Evolutionary conservation across 1,140 invertebrate genomes (phyloP), one percentile per base, ranked within the genome.

Genomic region (Diorhabda carinulata): DNA sequence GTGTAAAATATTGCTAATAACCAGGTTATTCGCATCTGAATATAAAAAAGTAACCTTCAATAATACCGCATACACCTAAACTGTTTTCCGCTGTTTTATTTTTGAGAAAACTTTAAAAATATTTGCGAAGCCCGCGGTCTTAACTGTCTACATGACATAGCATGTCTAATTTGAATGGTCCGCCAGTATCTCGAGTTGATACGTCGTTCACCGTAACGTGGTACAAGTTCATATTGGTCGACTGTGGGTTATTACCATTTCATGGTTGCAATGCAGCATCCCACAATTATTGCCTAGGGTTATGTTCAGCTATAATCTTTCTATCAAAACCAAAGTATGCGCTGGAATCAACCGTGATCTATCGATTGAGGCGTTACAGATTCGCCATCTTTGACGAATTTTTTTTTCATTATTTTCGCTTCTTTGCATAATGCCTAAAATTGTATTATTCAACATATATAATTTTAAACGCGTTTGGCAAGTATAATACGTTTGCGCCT

Each of bases 251-350:
- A 70, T 70, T 70, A 70, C 69, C 64, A 64, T 66, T 61, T 5
- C 62, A 10, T 63, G 67, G 67, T 52, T 68, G 67, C 67, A 62
- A 42, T 68, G 67, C 61, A 59, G 62, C 59, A 40, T 61, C 41
- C 42, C 5, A 62, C 42, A 44, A 65, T 56, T 57, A 61, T 43
- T 8, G 67, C 70, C 57, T 43, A 42, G 60, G 64, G 64, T 45
- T 59, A 57, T 61, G 8, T 67, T 60, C 70, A 47, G 67, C 59
- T 71, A 71, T 71, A 71, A 71, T 71, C 70, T 71, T 71, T 71
- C 70, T 68, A 71, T 71, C 70, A 71, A 71, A 71, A 71, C 70
- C 52, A 68, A 71, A 71, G 66, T 65, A 65, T 71, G 70, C 60
- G 58, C 61, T 47, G 10, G 62, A 64, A 44, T 64, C 62, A 41